Evolutionary conservation across 2,888 invertebrate genomes (phyloP), one percentile per base, ranked within the genome.

Genomic region (Pollenia amentaria): DNA sequence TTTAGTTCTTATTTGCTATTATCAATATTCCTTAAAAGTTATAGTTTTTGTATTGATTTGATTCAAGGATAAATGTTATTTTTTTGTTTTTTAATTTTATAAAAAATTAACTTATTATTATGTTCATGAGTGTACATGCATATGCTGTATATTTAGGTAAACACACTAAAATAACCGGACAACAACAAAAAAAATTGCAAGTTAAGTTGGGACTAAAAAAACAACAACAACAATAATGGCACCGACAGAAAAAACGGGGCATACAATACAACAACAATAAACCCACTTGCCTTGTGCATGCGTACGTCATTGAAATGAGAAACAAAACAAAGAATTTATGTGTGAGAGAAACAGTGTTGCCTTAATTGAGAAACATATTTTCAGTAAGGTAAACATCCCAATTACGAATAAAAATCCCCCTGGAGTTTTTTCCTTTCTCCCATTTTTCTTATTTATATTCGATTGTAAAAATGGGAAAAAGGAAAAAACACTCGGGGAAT

Each of bases 231-330:
- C 62, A 77, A 12, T 38, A 53, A 40, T 44, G 7, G 10, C 38
- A 51, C 40, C 6, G 14, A 44, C 65, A 29, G 21, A 67, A 42
- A 64, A 77, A 81, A 57, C 60, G 69, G 72, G 51, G 62, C 69
- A 67, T 67, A 48, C 44, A 55, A 60, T n/a, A 55, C 51, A 77
- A 12, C 21, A 73, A 75, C 67, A 11, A 65, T 12, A 73, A 85
- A 73, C 82, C 82, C 85, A 85, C 82, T 77, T 78, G 82, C 85
- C 75, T 84, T 82, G 83, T 84, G 78, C 67, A 75, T 78, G 78
- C 85, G 85, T 81, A 85, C 81, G 81, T 76, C 77, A 81, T 77
- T 81, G 77, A 77, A 81, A 72, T 77, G 55, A 78, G 48, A 12
- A 29, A 67, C 46, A 42, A 57, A 10, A 14, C 51, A 29, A 75